Evolutionary conservation across 2,888 invertebrate genomes (phyloP).

Genomic region (Eupeodes luniger): DNA sequence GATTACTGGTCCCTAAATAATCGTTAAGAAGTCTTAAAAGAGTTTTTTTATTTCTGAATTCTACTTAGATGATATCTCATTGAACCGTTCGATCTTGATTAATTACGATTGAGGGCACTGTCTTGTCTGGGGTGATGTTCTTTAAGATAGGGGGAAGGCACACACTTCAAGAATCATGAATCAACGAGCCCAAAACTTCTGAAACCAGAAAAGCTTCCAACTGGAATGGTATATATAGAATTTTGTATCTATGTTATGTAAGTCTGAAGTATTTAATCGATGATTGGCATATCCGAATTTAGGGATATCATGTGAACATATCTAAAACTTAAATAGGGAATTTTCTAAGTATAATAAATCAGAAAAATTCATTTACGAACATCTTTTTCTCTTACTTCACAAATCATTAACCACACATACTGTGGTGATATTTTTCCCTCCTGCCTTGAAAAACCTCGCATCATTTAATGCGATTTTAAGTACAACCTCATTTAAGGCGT

Average conservation of each 20-base stretch:
- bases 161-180: no score
- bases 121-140: constrained; percentile 5
- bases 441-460: background rate
- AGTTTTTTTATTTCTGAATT: background rate
- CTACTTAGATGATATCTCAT: constrained; percentile 23
- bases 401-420: background rate
- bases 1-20: background rate
- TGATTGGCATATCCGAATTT: no score
- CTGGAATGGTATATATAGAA: no score
- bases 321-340: no score
- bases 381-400: background rate
- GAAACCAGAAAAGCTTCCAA: no score
- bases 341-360: no score
- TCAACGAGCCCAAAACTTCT: no score
- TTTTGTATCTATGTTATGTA: no score
- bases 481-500: constrained; percentile 13
- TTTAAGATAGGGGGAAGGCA: constrained; percentile 32
- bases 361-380: background rate
- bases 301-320: no score
- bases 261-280: no score
- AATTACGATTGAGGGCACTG: constrained; percentile 35
- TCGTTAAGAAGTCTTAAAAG: background rate
- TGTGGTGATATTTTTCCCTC: background rate
- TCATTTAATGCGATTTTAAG: constrained; percentile 45
- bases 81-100: constrained; percentile 45